Conservation (phyloP, 1,140 invertebrate species). For the Megalopta genalis region DNA sequence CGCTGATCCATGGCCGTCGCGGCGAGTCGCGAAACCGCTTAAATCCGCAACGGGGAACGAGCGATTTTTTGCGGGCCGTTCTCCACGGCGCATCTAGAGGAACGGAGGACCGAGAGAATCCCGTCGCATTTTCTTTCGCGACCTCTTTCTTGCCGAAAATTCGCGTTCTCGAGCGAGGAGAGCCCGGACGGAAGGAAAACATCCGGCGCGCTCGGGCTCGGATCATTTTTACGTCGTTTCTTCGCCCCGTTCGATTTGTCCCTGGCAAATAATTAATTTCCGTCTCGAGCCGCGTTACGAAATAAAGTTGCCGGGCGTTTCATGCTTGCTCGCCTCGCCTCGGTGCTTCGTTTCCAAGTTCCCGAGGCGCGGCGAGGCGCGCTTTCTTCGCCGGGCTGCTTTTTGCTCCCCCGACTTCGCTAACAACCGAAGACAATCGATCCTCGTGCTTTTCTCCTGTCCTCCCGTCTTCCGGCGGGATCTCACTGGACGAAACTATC, state of each 20-base stretch:
- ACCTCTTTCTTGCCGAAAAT: too few relatives aligned
- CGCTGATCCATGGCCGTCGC: slow-evolving; percentile 4
- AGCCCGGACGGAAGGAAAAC: background rate
- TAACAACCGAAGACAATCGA: slow-evolving; percentile 34
- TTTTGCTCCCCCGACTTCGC: background rate
- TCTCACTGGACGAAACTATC: background rate
- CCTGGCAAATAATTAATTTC: slow-evolving; percentile 52
- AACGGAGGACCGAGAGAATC: background rate
- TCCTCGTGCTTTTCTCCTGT: background rate
- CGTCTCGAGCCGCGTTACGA: background rate
- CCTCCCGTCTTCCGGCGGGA: background rate
- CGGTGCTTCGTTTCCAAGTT: background rate
- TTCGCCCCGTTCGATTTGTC: slow-evolving; percentile 16
- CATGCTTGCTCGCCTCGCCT: background rate
- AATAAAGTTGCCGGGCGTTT: slow-evolving; percentile 10
- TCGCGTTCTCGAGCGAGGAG: too few relatives aligned
- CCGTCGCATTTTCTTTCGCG: background rate
- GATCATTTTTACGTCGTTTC: slow-evolving; percentile 1
- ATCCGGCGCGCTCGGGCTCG: background rate
- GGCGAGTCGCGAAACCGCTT: slow-evolving; percentile 46
- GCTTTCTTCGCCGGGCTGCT: background rate
- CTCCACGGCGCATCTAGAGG: slow-evolving; percentile 14
- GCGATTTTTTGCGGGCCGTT: background rate
- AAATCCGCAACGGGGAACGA: slow-evolving; percentile 49
- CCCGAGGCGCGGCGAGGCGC: too few relatives aligned